Conservation (phyloP, 2,888 invertebrate species). For the Leptinotarsa juncta region DNA sequence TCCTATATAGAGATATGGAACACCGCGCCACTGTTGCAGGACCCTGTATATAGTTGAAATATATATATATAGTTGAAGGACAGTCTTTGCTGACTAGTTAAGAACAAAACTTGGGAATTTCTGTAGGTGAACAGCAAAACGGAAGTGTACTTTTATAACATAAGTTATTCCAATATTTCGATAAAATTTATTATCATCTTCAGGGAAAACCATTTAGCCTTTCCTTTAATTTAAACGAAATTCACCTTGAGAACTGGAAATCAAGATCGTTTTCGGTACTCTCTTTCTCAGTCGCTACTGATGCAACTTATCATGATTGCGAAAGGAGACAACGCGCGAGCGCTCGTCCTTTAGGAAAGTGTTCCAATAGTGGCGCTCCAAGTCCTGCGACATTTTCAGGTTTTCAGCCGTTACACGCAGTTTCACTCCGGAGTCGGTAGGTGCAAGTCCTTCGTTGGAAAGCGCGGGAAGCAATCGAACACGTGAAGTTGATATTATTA, state of each 20-base stretch:
- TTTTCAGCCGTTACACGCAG: conserved; percentile 13
- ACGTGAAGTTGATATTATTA: conserved; percentile 1
- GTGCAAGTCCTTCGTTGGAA: not conserved
- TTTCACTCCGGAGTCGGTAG: not conserved
- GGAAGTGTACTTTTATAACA: no score
- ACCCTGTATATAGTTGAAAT: no score
- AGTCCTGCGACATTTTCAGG: conserved; percentile 20
- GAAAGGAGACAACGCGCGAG: not conserved
- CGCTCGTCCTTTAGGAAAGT: conserved; percentile 7
- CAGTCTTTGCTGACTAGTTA: no score
- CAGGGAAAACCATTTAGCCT: no score
- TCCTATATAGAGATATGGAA: no score
- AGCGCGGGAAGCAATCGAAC: not conserved
- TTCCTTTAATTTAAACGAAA: not conserved
- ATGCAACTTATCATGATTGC: not conserved
- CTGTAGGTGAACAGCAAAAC: no score
- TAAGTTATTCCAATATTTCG: no score
- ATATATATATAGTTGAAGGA: no score
- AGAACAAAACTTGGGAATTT: no score
- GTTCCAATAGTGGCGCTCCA: conserved; percentile 3
- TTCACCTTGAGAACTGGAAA: not conserved
- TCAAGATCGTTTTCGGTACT: not conserved
- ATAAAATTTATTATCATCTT: no score
- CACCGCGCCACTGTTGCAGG: no score
- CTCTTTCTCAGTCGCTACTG: not conserved